A percentile compares a stretch with the other conserved stretches of the same genome.
Evolutionary conservation across 2,113 vertebrate genomes (phyloP).

Genomic region (Oncorhynchus tshawytscha): DNA sequence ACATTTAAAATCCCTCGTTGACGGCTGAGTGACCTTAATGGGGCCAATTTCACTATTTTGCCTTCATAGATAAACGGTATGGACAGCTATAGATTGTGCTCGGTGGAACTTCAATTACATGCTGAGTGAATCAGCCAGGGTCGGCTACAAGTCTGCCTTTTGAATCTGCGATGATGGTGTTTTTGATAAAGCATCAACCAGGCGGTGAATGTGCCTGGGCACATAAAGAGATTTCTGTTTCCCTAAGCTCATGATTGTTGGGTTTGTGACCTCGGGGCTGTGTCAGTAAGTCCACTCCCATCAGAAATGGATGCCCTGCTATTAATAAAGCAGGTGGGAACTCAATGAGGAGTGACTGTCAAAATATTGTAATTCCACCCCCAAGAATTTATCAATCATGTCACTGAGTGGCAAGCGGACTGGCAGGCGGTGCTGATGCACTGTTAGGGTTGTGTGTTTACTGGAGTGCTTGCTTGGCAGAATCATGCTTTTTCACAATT

Average conservation of each 20-base stretch:
- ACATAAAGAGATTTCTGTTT: constrained; percentile 39
- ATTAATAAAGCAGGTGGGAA: constrained; percentile 7
- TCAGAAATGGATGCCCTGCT: constrained; percentile 15
- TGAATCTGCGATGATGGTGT: constrained; percentile 42
- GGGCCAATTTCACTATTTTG: constrained; percentile 34
- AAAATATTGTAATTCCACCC: constrained; percentile 26
- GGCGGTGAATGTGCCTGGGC: constrained; percentile 16
- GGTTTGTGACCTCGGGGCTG: constrained; percentile 41
- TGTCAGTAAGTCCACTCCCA: constrained; percentile 17
- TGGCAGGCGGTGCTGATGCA: not conserved
- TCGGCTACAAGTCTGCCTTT: constrained; percentile 18
- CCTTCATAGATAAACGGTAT: constrained; percentile 36
- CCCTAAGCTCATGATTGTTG: constrained; percentile 21
- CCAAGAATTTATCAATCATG: constrained; percentile 32
- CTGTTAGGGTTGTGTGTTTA: not conserved
- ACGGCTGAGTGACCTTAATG: constrained; percentile 40
- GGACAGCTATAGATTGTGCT: constrained; percentile 47
- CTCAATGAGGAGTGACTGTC: constrained; percentile 15
- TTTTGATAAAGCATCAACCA: constrained; percentile 43
- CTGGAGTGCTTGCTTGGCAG: not conserved
- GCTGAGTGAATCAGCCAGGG: constrained; percentile 37
- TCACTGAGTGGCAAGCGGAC: constrained; percentile 12
- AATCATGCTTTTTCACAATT: not conserved
- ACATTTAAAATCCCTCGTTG: constrained; percentile 47
- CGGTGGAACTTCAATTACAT: constrained; percentile 52